phyloP scores from a whole-genome alignment of 2,888 invertebrate species.

The Epirrhoe alternata region DNA sequence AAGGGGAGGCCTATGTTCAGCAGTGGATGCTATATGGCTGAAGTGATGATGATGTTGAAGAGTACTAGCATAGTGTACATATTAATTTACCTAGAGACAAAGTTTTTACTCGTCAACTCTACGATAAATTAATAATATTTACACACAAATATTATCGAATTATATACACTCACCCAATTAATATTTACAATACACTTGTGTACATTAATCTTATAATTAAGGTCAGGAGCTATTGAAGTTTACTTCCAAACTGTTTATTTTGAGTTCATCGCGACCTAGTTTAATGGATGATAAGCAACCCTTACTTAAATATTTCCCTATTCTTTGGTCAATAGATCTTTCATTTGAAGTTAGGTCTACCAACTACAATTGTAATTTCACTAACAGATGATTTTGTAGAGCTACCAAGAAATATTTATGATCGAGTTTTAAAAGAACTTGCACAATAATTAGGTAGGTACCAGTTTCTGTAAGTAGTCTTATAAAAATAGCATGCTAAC shows the following conservation, averaged over 20 bases:
- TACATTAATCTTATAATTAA: slow-evolving; percentile 34
- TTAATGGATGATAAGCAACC: slow-evolving; percentile 4
- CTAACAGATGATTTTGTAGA: too few relatives aligned
- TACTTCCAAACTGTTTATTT: slow-evolving; percentile 25
- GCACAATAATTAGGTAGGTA: too few relatives aligned
- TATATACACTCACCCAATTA: slow-evolving; percentile 11
- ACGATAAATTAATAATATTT: slow-evolving; percentile 2
- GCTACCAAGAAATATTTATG: too few relatives aligned
- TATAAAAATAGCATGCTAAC: too few relatives aligned
- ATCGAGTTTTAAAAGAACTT: too few relatives aligned
- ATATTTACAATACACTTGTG: slow-evolving; percentile 38
- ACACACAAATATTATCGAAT: slow-evolving; percentile 8
- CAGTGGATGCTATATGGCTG: too few relatives aligned
- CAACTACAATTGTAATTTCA: background rate
- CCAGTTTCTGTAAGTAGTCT: too few relatives aligned
- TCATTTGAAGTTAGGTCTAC: background rate
- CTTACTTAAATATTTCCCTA: background rate
- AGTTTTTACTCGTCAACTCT: background rate
- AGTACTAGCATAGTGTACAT: too few relatives aligned
- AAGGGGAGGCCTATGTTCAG: too few relatives aligned
- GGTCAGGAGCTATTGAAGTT: slow-evolving; percentile 11
- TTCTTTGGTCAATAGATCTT: background rate
- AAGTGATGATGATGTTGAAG: too few relatives aligned
- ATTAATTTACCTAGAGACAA: too few relatives aligned
- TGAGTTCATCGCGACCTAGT: slow-evolving; percentile 28